A percentile compares a stretch with the other conserved stretches of the same genome.
These are phyloP conservation scores for Geothlypis trichas DNA, from an alignment of 2,113 vertebrate species.

Conservation along the genomic window DNA sequence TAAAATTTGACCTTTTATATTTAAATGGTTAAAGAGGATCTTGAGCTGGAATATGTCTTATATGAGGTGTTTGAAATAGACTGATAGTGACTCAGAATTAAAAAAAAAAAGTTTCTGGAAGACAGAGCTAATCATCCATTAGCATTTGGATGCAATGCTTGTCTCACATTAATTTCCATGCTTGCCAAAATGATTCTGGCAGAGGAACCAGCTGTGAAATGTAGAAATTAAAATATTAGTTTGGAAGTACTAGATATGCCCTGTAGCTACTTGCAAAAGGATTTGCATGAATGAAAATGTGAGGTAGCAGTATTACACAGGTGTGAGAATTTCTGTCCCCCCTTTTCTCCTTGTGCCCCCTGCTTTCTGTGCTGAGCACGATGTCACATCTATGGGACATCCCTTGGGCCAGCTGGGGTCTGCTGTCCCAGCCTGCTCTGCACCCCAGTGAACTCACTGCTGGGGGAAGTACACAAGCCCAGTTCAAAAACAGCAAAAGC, in stretches of 20 bases:
- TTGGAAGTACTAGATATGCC: not conserved
- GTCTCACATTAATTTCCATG: not conserved
- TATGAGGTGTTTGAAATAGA: not conserved
- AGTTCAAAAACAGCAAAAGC: not conserved
- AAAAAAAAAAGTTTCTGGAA: conserved; percentile 31
- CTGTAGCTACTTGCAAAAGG: not conserved
- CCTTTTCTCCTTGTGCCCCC: not conserved
- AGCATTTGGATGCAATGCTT: conserved; percentile 32
- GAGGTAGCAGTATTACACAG: not conserved
- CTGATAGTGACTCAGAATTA: not conserved
- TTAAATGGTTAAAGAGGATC: not conserved
- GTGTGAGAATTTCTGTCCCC: not conserved
- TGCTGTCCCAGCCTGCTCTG: not conserved
- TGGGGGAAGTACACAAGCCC: not conserved
- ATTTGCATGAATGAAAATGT: not conserved
- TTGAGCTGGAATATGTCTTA: not conserved
- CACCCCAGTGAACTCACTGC: not conserved
- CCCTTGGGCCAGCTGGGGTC: not conserved
- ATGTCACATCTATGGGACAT: not conserved
- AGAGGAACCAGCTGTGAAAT: conserved; percentile 7
- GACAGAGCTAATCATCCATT: conserved; percentile 55
- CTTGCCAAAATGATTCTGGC: conserved; percentile 50
- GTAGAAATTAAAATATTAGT: conserved; percentile 48
- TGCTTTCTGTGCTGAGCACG: not conserved
- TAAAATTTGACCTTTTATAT: not conserved